Conservation (phyloP, 2,888 invertebrate species). For the Tyria jacobaeae region DNA sequence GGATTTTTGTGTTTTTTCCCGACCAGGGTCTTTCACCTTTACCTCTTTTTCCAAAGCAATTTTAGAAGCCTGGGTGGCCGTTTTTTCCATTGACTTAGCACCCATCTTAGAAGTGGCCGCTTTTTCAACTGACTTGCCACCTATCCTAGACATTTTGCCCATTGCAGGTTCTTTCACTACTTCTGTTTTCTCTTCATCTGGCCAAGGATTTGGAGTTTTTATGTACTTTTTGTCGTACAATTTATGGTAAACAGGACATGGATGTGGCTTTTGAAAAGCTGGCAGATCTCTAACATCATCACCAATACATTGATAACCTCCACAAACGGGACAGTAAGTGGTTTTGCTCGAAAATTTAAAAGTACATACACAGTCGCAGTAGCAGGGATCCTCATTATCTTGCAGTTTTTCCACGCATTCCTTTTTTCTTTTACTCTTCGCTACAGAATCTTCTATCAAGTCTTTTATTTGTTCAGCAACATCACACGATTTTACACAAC, state of each 20-base stretch:
- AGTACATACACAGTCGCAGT: conserved; percentile 77
- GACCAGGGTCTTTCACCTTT: conserved; percentile 50
- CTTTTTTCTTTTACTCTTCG: conserved; percentile 47
- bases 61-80: conserved; percentile 14
- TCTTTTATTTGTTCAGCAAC: conserved; percentile 74
- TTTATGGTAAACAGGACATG: conserved; percentile 81
- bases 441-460: conserved; percentile 67
- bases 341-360: conserved; percentile 75
- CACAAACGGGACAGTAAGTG: conserved; percentile 78
- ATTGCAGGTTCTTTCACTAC: conserved; percentile 47
- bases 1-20: conserved; percentile 51
- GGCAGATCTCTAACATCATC: conserved; percentile 72
- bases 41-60: conserved; percentile 30
- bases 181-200: conserved; percentile 58
- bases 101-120: conserved; percentile 50
- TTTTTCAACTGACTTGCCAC: too few species aligned
- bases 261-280: conserved; percentile 70
- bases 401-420: conserved; percentile 34
- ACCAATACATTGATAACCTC: conserved; percentile 78
- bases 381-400: conserved; percentile 69
- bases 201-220: conserved; percentile 69
- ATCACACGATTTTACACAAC: conserved; percentile 74
- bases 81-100: conserved; percentile 43
- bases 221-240: conserved; percentile 73
- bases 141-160: conserved; percentile 59